Conservation (phyloP, 2,797 vertebrate species). For the Fringilla coelebs region DNA sequence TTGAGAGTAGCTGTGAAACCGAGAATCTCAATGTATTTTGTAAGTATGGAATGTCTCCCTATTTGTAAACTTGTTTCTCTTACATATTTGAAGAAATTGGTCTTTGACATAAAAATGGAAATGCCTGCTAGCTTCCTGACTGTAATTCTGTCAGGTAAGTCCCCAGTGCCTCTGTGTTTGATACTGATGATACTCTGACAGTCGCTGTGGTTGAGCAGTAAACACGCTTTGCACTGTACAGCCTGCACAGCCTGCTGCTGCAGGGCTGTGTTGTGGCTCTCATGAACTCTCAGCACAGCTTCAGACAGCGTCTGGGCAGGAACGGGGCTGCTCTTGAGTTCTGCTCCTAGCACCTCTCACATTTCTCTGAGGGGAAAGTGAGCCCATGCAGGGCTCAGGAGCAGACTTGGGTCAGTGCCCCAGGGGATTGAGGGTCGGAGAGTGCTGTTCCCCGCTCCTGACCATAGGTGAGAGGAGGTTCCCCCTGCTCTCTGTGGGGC, state of each 20-base stretch:
- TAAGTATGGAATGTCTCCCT: not conserved
- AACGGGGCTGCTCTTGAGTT: accelerated
- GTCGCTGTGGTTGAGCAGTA: not conserved
- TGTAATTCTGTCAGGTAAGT: not conserved
- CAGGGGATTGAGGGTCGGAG: accelerated
- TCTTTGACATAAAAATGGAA: not conserved
- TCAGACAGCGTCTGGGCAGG: not conserved
- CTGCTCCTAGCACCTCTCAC: not conserved
- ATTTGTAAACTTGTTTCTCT: not conserved
- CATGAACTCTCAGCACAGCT: accelerated
- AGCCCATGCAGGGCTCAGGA: not conserved
- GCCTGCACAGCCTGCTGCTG: not conserved
- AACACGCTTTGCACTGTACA: not conserved
- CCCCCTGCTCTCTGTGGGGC: not conserved
- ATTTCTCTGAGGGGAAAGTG: not conserved
- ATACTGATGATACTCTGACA: not conserved
- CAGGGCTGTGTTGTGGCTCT: not conserved
- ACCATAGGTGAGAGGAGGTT: not conserved
- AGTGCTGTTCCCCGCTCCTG: not conserved
- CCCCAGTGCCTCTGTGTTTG: not conserved
- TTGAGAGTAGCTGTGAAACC: not conserved
- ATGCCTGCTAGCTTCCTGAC: not conserved
- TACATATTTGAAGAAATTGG: not conserved
- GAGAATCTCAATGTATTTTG: not conserved
- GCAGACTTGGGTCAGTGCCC: not conserved